Evolutionary conservation across 2,113 vertebrate genomes (phyloP), one percentile per base, ranked within the genome.

Genomic region (Xiphophorus maculatus): DNA sequence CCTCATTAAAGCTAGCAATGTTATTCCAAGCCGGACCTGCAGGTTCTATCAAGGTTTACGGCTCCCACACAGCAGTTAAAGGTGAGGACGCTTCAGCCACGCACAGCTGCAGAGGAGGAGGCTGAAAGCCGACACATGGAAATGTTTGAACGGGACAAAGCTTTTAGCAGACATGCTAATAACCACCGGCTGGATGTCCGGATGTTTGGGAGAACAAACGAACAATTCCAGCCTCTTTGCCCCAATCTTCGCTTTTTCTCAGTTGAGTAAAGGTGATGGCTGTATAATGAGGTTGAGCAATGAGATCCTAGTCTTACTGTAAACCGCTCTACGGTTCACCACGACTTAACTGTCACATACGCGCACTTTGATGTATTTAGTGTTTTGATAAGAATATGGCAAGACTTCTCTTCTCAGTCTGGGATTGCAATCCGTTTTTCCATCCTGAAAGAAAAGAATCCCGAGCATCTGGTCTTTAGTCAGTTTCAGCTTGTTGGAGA

Each of bases 371-470:
- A 58, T n/a, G 15, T 19, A 58, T 19, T 25, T 3, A 25, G 5
- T 58, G 8, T 58, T 58, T 58, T 58, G 15, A 54, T 8, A 25
- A 54, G 51, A 58, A n/a, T 19, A 25, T 58, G 51, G 51, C 51
- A 9, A 58, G 5, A 58, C 15, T 22, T 25, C 14, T 48, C 14
- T 48, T 15, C 19, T 58, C 51, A 7, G 22, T 58, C 51, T 58
- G 51, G 64, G 77, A 63, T n/a, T 27, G 67, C 30, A 62, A n/a
- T 25, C 5, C 0, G 17, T 10, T 33, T 12, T 66, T 66, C 35
- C 64, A 84, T 94, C 90, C 93, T 93, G 93, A 96, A 96, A 95
- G 96, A 58, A 94, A 97, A 95, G 96, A 97, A 98, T 97, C 94
- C 93, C 48, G 95, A 96, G 96, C 96, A 97, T 98, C 96, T 98